Evolutionary conservation across 2,888 invertebrate genomes (phyloP), one percentile per base, ranked within the genome.

Genomic region (Selenia dentaria): DNA sequence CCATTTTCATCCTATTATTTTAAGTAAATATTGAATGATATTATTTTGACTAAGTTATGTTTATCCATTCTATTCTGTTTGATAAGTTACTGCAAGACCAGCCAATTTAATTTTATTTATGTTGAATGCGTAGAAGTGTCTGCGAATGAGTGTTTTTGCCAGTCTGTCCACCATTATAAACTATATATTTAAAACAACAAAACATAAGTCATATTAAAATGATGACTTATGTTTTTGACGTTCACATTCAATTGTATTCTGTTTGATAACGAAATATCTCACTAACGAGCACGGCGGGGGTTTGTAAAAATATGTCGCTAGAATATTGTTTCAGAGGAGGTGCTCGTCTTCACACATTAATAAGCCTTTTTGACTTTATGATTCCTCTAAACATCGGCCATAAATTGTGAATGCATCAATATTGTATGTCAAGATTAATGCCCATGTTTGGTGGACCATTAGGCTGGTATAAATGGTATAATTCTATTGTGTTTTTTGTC

Each of bases 381-480:
- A 86, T 85, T 70, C 55, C 58, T 75, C 68, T 73, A 75, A 77
- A 73, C 77, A 74, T 63, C 64, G 75, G 79, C 83, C 64, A 89
- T 89, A 89, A 90, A 90, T 89, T 83, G 74, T 71, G 73, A 70
- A 75, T 74, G 83, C 88, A 87, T 89, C 86, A 88, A 89, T 89
- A 87, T 88, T 87, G 83, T 86, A 87, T 87, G 84, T 85, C 64
- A 80, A 83, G 81, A 84, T 88, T 83, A 89, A 90, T 89, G 89
- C 87, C 88, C 87, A 85, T 89, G 89, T 89, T 87, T 70, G 79
- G 79, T 52, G 67, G 79, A 72, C 87, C 89, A 89, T 87, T 89
- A 86, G 81, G 81, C 71, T 74, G 71, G 83, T 71, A 84, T 87
- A 88, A 89, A 82, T 64, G 73, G 80, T 71, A 85, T 87, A 88